Evolutionary conservation across 2,888 invertebrate species (phyloP), one percentile per base, ranked within the genome.

Genomic region (Priocnemis perturbator): DNA sequence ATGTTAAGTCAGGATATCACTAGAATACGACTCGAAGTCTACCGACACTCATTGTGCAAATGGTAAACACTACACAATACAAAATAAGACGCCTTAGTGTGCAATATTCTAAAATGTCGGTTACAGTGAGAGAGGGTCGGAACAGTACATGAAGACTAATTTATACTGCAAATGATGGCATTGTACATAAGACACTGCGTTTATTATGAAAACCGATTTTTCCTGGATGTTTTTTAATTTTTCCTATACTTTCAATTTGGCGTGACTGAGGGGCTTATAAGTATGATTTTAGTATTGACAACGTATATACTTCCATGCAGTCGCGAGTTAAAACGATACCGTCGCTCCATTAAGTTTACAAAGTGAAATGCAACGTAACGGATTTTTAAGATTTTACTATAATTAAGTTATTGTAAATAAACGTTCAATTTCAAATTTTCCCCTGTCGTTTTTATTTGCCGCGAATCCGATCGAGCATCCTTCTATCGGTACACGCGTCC

Each of bases 141-240:
- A 70, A 30, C 62, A 74, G 58, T 67, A 76, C 63, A 64, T 68
- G 69, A 70, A 76, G 67, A 79, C 73, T 81, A 81, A 84, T 84
- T 85, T 84, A 85, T 85, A 83, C 67, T 74, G 81, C 59, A 63
- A 77, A 77, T 81, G 83, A 82, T 76, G 79, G 82, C 82, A 84
- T 85, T 87, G 86, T 87, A 87, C 81, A 87, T 87, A 87, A 67
- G 77, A 82, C 81, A 78, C 79, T 83, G 82, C 83, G 82, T 82
- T 83, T 79, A 82, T 81, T 81, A 71, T 75, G 73, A 80, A 81
- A 81, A 78, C 76, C 82, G 7, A 74, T 82, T 79, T 80, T 84
- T 82, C 78, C 71, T 64, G 71, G 69, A 73, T 83, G 71, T 83
- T 82, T 82, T 83, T 83, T 37, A 77, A 80, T 76, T 78, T 69